phyloP scores from a whole-genome alignment of 2,888 invertebrate species.

The Thereva nobilitata region DNA sequence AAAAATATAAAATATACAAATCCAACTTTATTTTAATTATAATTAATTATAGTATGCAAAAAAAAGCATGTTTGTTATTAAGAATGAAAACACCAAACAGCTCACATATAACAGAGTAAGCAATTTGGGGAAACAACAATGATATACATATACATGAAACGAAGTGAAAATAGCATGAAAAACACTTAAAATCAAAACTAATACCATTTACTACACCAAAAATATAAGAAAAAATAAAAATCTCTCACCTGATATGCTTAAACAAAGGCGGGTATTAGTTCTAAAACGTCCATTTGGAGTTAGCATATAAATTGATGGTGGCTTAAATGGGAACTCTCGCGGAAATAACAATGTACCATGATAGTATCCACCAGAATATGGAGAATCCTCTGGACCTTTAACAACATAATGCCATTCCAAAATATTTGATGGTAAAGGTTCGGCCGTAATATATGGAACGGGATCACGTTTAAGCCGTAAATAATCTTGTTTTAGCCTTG shows the following conservation, averaged over 20 bases:
- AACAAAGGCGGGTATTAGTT: slow-evolving; percentile 82
- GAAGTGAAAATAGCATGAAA: too few species aligned
- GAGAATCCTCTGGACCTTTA: slow-evolving; percentile 87
- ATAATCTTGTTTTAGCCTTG: slow-evolving; percentile 90
- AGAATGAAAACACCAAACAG: too few species aligned
- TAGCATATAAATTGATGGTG: slow-evolving; percentile 93
- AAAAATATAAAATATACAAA: too few species aligned
- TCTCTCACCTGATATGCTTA: slow-evolving; percentile 68
- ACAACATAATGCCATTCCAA: slow-evolving; percentile 96
- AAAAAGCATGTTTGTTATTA: too few species aligned
- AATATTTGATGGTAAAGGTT: slow-evolving; percentile 90
- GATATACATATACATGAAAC: too few species aligned
- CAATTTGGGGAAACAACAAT: too few species aligned
- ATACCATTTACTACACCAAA: too few species aligned
- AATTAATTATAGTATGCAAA: too few species aligned
- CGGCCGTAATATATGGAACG: slow-evolving; percentile 89
- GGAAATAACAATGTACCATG: slow-evolving; percentile 93
- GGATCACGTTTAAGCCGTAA: slow-evolving; percentile 88
- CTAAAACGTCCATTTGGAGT: slow-evolving; percentile 92
- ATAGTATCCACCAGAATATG: slow-evolving; percentile 86
- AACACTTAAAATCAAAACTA: too few species aligned
- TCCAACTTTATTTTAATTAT: too few species aligned
- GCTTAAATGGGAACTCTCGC: slow-evolving; percentile 91
- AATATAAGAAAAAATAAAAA: slow-evolving; percentile 24
- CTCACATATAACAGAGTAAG: too few species aligned